phyloP scores from a whole-genome alignment of 2,797 vertebrate species.

The Carapus acus region DNA sequence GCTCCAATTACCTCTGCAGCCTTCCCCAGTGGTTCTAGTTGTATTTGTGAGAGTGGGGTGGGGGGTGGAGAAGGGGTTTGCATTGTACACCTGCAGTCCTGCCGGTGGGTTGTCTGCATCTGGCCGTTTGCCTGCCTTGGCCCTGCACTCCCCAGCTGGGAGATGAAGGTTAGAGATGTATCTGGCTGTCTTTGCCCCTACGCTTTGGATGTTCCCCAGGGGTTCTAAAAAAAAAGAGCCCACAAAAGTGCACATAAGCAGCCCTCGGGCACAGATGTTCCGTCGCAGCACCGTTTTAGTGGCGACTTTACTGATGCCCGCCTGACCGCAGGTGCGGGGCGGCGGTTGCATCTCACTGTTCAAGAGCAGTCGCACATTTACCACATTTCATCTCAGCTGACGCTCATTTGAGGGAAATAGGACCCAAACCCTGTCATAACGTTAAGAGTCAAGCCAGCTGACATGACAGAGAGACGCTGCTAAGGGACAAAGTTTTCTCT shows the following conservation, averaged over 20 bases:
- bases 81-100: constrained; percentile 60
- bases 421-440: constrained; percentile 21
- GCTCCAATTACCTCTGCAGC: constrained; percentile 62
- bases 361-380: constrained; percentile 44
- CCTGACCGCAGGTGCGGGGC: constrained; percentile 49
- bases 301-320: constrained; percentile 18
- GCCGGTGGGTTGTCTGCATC: constrained; percentile 41
- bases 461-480: constrained; percentile 16
- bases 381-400: constrained; percentile 43
- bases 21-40: constrained; percentile 48
- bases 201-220: constrained; percentile 39
- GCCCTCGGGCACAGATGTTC: constrained; percentile 62
- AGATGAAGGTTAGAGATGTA: constrained; percentile 27
- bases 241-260: constrained; percentile 44
- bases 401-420: constrained; percentile 19
- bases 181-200: constrained; percentile 45
- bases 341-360: constrained; percentile 36
- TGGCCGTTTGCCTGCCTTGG: constrained; percentile 48
- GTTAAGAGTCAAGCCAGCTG: constrained; percentile 30
- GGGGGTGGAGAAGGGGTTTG: neutral
- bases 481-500: constrained; percentile 9
- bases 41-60: constrained; percentile 36
- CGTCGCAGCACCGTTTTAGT: constrained; percentile 25
- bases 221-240: constrained; percentile 44
- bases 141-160: constrained; percentile 47